phyloP scores from a whole-genome alignment of 1,140 invertebrate genomes.

The Ceratina australensis region DNA sequence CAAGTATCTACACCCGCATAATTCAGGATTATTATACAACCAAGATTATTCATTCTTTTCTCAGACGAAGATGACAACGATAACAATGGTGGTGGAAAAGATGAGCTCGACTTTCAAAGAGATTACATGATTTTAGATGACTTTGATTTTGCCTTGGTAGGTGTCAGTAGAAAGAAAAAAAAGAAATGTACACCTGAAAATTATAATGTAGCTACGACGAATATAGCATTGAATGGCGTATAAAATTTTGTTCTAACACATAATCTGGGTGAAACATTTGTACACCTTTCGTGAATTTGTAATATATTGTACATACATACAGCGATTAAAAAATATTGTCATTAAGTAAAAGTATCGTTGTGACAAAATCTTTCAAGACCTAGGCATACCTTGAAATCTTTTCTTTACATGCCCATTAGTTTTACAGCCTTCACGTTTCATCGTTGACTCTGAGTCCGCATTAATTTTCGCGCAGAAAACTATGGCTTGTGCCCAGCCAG shows the following conservation, averaged over 20 bases:
- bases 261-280: neutral
- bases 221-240: neutral
- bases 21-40: no score
- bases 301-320: constrained; percentile 8
- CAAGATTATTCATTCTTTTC: no score
- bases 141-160: constrained; percentile 68
- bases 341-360: neutral
- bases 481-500: constrained; percentile 98
- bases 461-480: constrained; percentile 77
- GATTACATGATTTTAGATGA: constrained; percentile 67
- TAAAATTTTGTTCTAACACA: neutral
- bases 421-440: constrained; percentile 28
- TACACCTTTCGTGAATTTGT: neutral
- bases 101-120: constrained; percentile 54
- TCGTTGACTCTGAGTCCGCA: neutral
- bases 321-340: neutral
- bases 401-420: constrained; percentile 26
- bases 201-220: neutral
- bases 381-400: neutral
- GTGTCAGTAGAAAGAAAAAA: constrained; percentile 53
- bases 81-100: neutral
- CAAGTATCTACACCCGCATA: no score
- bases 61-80: constrained; percentile 34
- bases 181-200: constrained; percentile 3
- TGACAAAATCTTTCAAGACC: neutral